These are phyloP conservation scores for Gila orcuttii DNA, from an alignment of 2,113 vertebrate genomes.

Conservation along the genomic window DNA sequence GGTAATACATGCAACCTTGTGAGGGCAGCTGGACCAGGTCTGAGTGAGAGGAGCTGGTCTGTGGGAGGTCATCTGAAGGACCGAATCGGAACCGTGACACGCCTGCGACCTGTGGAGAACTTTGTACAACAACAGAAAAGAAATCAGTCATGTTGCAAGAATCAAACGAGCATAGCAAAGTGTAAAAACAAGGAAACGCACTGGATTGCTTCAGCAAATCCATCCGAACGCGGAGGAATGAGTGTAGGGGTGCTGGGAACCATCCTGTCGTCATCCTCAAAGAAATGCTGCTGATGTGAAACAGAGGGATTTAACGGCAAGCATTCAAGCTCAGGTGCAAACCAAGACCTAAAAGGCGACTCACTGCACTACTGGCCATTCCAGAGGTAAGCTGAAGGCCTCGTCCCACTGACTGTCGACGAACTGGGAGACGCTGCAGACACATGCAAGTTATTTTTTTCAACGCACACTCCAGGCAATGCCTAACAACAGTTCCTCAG, in stretches of 20 bases:
- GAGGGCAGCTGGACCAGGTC: constrained; percentile 93
- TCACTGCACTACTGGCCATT: constrained; percentile 84
- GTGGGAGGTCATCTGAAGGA: constrained; percentile 87
- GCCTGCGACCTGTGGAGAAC: constrained; percentile 92
- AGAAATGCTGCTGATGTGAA: constrained; percentile 83
- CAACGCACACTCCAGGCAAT: not conserved
- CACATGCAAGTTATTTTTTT: not conserved
- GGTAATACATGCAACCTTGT: constrained; percentile 80
- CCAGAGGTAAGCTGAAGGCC: constrained; percentile 87
- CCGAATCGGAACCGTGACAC: constrained; percentile 91
- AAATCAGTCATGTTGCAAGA: not conserved
- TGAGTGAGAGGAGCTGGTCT: constrained; percentile 90
- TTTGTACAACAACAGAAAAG: constrained; percentile 60
- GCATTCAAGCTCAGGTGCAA: not conserved
- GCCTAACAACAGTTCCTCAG: not conserved
- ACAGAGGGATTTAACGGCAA: constrained; percentile 14
- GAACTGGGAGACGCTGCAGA: constrained; percentile 73
- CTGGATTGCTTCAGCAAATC: constrained; percentile 93
- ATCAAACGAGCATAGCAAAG: not conserved
- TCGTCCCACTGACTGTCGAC: constrained; percentile 85
- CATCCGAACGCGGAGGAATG: constrained; percentile 89
- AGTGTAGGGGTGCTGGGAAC: constrained; percentile 95
- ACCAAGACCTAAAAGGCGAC: not conserved
- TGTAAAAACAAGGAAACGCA: constrained; percentile 72
- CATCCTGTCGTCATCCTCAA: constrained; percentile 94